Base-by-base conservation (phyloP, 2,797 vertebrate species). In the Sus cebifrons region DNA sequence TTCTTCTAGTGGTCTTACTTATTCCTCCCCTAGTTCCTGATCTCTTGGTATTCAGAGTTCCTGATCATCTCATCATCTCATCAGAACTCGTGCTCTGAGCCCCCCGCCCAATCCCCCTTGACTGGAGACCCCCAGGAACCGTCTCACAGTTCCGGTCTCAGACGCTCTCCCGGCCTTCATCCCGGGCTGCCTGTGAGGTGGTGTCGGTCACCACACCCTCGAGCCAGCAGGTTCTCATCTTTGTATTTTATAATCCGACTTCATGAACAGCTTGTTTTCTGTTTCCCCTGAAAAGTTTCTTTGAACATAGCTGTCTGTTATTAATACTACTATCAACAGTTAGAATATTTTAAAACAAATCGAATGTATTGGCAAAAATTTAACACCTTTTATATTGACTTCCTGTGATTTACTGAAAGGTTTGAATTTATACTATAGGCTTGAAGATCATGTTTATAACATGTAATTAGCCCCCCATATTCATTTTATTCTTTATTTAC, bases 301-400 rank as follows among this genome's bases (percentile, higher is more conserved):
- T 78, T 95, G 54, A 58, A 71, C 13, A 44, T 68, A 64, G 15
- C 4, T 73, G 3, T 56, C 36, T 84, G 29, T 71, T 95, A 54
- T 52, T 79, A 32, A n/a, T 77, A 32, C 2, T 44, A 44, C 44
- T 52, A 17, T 15, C 11, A 95, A 20, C 20, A 70, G 89, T 95
- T 81, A 56, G 23, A 49, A 11, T 60, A 52, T 95, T 96, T 93
- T n/a, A 29, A 78, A 75, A 67, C n/a, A 84, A 79, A 44, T 74
- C 54, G 21, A 11, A 25, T 90, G 95, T 75, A 74, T 73, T 93
- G 75, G 21, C 29, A 77, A 71, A 36, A 75, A 44, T 18, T 44
- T 56, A 75, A 36, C 65, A 40, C 2, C 6, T 71, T 85, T 92
- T 94, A 65, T 23, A 32, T 67, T 25, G 49, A 44, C 44, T 82